Evolutionary conservation across 2,797 vertebrate species (phyloP), one percentile per base, ranked within the genome.

Genomic region (Labeo calbasu): DNA sequence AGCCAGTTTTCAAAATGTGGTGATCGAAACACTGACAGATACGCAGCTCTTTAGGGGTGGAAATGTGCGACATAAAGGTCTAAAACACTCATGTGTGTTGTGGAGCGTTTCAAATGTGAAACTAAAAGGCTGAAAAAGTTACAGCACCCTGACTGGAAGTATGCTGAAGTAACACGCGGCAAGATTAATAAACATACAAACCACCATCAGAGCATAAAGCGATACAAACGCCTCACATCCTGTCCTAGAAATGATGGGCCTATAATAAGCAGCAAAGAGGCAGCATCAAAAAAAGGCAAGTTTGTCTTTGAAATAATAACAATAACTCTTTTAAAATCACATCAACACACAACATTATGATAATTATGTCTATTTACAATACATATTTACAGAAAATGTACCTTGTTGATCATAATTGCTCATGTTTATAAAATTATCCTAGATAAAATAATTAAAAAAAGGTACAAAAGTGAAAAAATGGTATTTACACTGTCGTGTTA

Each of bases 291-390:
- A 43, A 86, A 76, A 80, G 68, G 76, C 85, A 82, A 81, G 71
- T 84, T 83, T 79, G 68, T 85, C 55, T 14, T 43, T 88, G 75
- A 85, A 87, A 88, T 69, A 86, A 88, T 85, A 82, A 83, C 86
- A 85, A 59, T 70, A 68, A 40, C 68, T 79, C 68, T 77, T 85
- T 50, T 21, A 87, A 68, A 79, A 69, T 70, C 77, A 83, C 48
- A 9, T 53, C 66, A 65, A 81, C 81, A 84, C 70, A 73, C 73
- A 78, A 79, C 25, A 81, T 84, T 86, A 86, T 66, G 40, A 92
- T 94, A 91, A 92, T 92, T 92, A 93, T 91, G 89, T 92, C 84
- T 95, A 95, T 95, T 91, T 95, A 95, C 94, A 95, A 69, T 83
- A 88, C 32, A 82, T 94, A 95, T 93, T 63, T 92, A 94, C 93